A percentile compares a stretch with the other conserved stretches of the same genome.
Evolutionary conservation across 37 sponge, comb jelly and placozoan species (phyloP).

Genomic region (Petrosia ficiformis): DNA sequence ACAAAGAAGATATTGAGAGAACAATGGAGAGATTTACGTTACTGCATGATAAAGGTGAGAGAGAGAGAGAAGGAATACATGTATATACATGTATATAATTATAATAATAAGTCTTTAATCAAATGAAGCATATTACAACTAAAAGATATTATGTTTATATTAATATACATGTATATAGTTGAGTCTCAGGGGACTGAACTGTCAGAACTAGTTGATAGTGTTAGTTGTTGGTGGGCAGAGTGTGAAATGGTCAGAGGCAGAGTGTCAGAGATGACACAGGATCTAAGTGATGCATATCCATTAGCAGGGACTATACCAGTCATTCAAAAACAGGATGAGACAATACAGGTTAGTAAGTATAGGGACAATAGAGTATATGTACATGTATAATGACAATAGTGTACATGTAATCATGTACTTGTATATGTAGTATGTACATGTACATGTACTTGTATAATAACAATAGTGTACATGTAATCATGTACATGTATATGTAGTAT

Average conservation of each 20-base stretch:
- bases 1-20: neutral
- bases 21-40: too few species aligned
- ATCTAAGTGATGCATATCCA: slow-evolving; percentile 10
- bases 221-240: slow-evolving; percentile 39
- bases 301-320: slow-evolving; percentile 35
- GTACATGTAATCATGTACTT: too few species aligned
- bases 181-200: slow-evolving; percentile 22
- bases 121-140: neutral
- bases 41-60: too few species aligned
- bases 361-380: too few species aligned
- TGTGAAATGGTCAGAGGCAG: slow-evolving; percentile 11
- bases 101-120: neutral
- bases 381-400: too few species aligned
- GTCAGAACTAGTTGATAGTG: slow-evolving; percentile 13
- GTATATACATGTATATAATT: too few species aligned
- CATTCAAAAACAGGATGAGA: slow-evolving; percentile 23
- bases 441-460: too few species aligned
- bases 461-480: too few species aligned
- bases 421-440: too few species aligned
- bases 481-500: too few species aligned
- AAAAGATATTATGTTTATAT: neutral
- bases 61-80: too few species aligned
- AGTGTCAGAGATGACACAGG: slow-evolving; percentile 13
- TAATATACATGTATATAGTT: neutral
- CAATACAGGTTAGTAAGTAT: slow-evolving; percentile 13